Evolutionary conservation across 2,113 vertebrate genomes (phyloP).

Genomic region (Guaruba guarouba): DNA sequence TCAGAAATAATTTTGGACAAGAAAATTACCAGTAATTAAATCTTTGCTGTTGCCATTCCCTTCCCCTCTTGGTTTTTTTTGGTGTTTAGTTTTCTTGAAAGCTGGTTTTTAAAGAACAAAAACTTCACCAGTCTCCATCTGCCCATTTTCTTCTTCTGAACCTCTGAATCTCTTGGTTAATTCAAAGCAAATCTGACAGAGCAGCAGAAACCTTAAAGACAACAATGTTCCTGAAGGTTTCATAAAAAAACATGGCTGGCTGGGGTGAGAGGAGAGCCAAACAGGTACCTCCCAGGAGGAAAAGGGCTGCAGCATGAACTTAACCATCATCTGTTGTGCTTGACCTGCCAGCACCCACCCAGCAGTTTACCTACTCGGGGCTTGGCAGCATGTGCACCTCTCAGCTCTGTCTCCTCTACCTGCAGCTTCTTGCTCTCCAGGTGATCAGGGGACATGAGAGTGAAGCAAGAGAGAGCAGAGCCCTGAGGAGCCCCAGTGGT

Average conservation of each 20-base stretch:
- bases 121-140: not conserved
- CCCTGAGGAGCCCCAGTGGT: accelerated
- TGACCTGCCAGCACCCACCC: not conserved
- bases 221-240: not conserved
- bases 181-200: not conserved
- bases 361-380: not conserved
- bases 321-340: not conserved
- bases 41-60: not conserved
- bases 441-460: not conserved
- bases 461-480: not conserved
- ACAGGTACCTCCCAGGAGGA: accelerated
- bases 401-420: not conserved
- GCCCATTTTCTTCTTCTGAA: not conserved
- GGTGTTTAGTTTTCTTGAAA: not conserved
- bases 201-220: not conserved
- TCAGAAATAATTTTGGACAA: not conserved
- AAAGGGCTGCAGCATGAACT: not conserved
- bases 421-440: not conserved
- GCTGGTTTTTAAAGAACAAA: not conserved
- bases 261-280: not conserved
- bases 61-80: not conserved
- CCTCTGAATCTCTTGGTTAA: not conserved
- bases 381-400: not conserved
- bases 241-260: not conserved
- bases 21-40: not conserved